Base-by-base conservation (phyloP, 2,888 invertebrate genomes). In the Platycnemis pennipes region DNA sequence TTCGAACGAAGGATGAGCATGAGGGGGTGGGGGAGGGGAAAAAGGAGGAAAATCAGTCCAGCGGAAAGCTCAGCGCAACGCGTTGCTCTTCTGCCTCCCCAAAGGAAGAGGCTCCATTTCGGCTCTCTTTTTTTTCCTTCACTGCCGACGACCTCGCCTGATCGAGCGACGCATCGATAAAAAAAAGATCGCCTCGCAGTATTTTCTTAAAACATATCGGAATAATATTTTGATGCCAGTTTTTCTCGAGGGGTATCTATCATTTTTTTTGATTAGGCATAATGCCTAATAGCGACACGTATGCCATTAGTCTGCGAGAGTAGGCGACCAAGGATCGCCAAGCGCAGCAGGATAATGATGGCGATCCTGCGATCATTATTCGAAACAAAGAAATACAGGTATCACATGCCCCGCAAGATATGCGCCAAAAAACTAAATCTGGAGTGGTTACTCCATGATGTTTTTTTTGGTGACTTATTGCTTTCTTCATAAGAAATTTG, bases 151-250 rank as follows among this genome's bases (percentile, higher is more conserved):
- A 16, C 63, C 26, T 63, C 63, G 63, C 13, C 63, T 31, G 49
- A 49, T 11, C 0, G 11, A 13, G 37, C 77, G 77, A 26, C 1
- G 7, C 37, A 77, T n/a, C 77, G 13, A 77, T 77, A 37, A 77
- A n/a, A 63, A n/a, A 37, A 37, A 31, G 77, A 37, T 37, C 77
- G 31, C 37, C 37, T n/a, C n/a, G 37, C 11, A 31, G 77, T 37
- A 37, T 77, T 77, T 77, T 37, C 63, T 63, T 63, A 16, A 77
- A 37, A 37, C 77, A 37, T 37, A 77, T 77, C 13, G 77, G 0
- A 77, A 77, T 77, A 31, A 37, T 77, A 77, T 77, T 77, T 77
- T 77, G 77, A 77, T 37, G 77, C 77, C 31, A 77, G 77, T 77
- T 37, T 31, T 77, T 37, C 26, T 37, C 37, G 11, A 77, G 16